Conservation (phyloP, 2,888 invertebrate genomes). For the Caenorhabditis doughertyi region DNA sequence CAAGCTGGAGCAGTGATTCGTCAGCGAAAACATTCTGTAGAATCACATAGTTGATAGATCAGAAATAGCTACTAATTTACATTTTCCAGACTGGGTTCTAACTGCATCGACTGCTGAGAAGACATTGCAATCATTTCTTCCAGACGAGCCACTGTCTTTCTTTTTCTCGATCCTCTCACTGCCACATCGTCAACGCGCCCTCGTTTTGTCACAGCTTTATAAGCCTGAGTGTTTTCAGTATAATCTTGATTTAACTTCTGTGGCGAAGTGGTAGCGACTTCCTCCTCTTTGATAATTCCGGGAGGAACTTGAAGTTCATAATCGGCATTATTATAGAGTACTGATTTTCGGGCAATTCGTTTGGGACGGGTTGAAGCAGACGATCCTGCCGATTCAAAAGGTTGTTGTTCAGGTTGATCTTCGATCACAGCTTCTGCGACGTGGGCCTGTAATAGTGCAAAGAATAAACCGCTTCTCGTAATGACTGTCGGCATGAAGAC, state of each 20-base stretch:
- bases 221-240: background rate
- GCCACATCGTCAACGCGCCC: background rate
- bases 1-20: constrained; percentile 28
- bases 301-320: constrained; percentile 61
- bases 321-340: constrained; percentile 62
- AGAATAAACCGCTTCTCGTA: too few species aligned
- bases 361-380: constrained; percentile 50
- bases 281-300: constrained; percentile 51
- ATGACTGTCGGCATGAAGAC: too few species aligned
- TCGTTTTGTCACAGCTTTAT: constrained; percentile 2
- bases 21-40: constrained; percentile 11
- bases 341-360: constrained; percentile 68
- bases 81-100: background rate
- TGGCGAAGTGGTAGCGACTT: background rate
- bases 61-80: background rate
- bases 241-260: background rate
- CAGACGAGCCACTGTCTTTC: constrained; percentile 33
- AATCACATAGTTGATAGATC: background rate
- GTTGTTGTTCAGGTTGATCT: background rate
- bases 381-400: background rate
- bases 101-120: background rate
- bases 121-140: constrained; percentile 22
- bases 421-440: background rate
- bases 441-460: background rate
- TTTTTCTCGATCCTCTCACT: constrained; percentile 29